A percentile compares a stretch with the other conserved stretches of the same genome.
phyloP scores from a whole-genome alignment of 2,888 invertebrate species.

The Caenorhabditis virilis region DNA sequence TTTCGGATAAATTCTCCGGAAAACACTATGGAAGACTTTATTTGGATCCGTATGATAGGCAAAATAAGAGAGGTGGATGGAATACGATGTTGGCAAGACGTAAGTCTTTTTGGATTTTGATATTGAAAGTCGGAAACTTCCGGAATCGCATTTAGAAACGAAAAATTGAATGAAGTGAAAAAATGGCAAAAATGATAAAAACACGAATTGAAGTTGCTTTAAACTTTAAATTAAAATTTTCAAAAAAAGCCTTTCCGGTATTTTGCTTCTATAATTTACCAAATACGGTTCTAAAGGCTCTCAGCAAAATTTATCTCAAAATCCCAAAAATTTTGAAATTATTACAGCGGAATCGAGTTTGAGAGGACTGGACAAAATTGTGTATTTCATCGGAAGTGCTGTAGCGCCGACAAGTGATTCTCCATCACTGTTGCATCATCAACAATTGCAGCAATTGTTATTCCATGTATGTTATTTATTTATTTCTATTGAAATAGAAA shows the following conservation, averaged over 20 bases:
- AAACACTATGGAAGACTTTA: conserved; percentile 54
- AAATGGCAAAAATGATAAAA: too few relatives aligned
- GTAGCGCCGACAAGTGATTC: conserved; percentile 47
- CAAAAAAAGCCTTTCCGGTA: too few relatives aligned
- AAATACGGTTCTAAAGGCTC: too few relatives aligned
- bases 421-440: conserved; percentile 61
- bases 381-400: conserved; percentile 63
- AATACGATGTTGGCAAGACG: conserved; percentile 61
- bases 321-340: background rate
- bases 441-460: conserved; percentile 59
- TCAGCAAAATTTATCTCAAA: background rate
- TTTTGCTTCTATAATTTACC: too few relatives aligned
- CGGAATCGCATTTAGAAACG: too few relatives aligned
- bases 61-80: conserved; percentile 62
- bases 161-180: too few relatives aligned
- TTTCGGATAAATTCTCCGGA: conserved; percentile 57
- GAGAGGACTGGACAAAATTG: conserved; percentile 63
- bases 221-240: background rate
- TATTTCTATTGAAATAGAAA: background rate
- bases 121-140: conserved; percentile 2
- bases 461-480: conserved; percentile 51
- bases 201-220: too few relatives aligned
- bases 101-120: conserved; percentile 33
- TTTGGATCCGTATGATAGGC: conserved; percentile 64
- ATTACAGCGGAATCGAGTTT: conserved; percentile 55